phyloP scores from a whole-genome alignment of 2,113 vertebrate species.

The Anguilla rostrata region DNA sequence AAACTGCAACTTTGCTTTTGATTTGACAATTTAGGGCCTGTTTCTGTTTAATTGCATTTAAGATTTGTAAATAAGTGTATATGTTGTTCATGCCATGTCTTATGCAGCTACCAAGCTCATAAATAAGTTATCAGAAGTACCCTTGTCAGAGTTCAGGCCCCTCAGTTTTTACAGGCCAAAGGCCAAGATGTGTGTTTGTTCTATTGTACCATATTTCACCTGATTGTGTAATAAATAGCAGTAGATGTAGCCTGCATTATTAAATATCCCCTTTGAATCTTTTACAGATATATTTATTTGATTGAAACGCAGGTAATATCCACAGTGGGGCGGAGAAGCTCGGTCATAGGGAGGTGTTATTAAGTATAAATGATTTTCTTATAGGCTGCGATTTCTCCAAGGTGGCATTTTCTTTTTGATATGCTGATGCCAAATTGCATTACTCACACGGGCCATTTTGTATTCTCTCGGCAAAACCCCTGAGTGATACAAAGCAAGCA shows the following conservation, averaged over 20 bases:
- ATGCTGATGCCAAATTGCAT: conserved; percentile 74
- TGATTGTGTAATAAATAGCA: conserved; percentile 72
- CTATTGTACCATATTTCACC: conserved; percentile 44
- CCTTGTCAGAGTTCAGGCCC: neutral
- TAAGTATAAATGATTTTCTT: conserved; percentile 78
- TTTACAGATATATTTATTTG: conserved; percentile 81
- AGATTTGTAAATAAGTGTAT: conserved; percentile 15
- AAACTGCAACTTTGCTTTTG: too few species aligned
- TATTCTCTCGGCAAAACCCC: conserved; percentile 35
- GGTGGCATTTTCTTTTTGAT: conserved; percentile 73
- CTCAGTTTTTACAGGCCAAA: neutral
- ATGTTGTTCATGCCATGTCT: too few species aligned
- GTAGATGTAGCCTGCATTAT: conserved; percentile 77
- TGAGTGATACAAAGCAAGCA: conserved; percentile 13
- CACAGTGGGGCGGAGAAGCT: conserved; percentile 70
- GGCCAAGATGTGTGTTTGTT: conserved; percentile 9
- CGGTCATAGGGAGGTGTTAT: conserved; percentile 76
- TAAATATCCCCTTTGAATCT: conserved; percentile 77
- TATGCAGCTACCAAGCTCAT: too few species aligned
- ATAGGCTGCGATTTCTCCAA: conserved; percentile 73
- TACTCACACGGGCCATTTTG: conserved; percentile 66
- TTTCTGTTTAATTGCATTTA: too few species aligned
- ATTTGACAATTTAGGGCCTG: too few species aligned
- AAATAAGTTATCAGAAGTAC: conserved; percentile 1
- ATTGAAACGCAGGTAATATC: conserved; percentile 78